These are phyloP conservation scores for Scortum barcoo DNA, from an alignment of 2,113 vertebrate species.

Conservation along the genomic window DNA sequence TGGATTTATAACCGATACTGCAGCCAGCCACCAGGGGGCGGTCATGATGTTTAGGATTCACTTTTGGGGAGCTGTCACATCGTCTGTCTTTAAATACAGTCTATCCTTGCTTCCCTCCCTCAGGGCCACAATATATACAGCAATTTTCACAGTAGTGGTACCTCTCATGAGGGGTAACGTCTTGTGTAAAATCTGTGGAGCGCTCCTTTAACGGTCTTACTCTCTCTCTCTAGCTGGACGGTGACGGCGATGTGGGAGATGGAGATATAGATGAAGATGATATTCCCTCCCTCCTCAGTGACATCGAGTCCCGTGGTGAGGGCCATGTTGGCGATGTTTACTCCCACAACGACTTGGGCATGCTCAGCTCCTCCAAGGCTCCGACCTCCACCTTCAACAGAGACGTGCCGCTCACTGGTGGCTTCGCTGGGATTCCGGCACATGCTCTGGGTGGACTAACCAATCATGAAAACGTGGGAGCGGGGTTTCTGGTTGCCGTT, in stretches of 20 bases:
- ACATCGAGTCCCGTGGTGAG: constrained; percentile 87
- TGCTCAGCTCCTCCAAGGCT: constrained; percentile 87
- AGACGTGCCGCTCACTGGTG: constrained; percentile 45
- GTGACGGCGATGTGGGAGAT: constrained; percentile 68
- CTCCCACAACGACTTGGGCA: constrained; percentile 89
- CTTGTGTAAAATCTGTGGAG: neutral
- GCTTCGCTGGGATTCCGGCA: constrained; percentile 34
- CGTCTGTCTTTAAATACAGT: too few relatives aligned
- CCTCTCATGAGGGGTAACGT: neutral
- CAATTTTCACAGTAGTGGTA: neutral
- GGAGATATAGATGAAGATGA: constrained; percentile 92
- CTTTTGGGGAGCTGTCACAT: too few relatives aligned
- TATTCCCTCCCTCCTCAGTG: constrained; percentile 90
- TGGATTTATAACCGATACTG: too few relatives aligned
- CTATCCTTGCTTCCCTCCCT: too few relatives aligned
- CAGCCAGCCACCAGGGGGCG: too few relatives aligned
- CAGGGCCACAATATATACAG: neutral
- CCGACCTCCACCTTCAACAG: constrained; percentile 70
- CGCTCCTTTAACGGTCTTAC: neutral
- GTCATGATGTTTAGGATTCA: too few relatives aligned
- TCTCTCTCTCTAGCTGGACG: constrained; percentile 68
- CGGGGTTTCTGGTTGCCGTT: constrained; percentile 88
- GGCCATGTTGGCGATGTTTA: constrained; percentile 87
- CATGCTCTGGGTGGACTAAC: constrained; percentile 27
- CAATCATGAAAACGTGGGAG: constrained; percentile 78